phyloP scores from a whole-genome alignment of 2,888 invertebrate genomes.

The Eilema griseolum region DNA sequence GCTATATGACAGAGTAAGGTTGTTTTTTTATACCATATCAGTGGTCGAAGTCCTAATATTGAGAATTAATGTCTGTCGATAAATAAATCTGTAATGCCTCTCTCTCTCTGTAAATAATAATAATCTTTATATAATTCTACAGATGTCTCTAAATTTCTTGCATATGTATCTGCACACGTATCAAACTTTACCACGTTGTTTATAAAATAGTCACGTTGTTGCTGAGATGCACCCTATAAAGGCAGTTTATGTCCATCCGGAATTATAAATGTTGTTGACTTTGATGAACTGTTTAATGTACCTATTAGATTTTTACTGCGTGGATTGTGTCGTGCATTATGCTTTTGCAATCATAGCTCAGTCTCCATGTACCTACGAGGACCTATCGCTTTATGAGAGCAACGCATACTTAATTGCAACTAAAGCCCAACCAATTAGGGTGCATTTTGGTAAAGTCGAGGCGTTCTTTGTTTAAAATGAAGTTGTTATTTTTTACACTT shows the following conservation, averaged over 20 bases:
- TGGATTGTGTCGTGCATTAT: background rate
- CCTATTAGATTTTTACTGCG: background rate
- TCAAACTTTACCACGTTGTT: slow-evolving; percentile 53
- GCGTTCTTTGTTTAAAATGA: background rate
- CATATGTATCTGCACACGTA: slow-evolving; percentile 46
- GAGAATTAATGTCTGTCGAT: background rate
- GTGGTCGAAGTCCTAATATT: background rate
- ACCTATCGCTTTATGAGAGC: too few relatives aligned
- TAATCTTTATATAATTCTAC: background rate
- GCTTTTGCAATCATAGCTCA: background rate
- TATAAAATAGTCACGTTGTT: slow-evolving; percentile 63
- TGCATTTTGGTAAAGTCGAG: background rate
- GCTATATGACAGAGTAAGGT: background rate
- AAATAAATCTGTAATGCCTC: background rate
- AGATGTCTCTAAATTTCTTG: slow-evolving; percentile 3
- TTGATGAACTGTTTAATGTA: slow-evolving; percentile 7
- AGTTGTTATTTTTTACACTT: background rate
- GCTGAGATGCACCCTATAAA: slow-evolving; percentile 53
- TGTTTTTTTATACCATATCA: background rate
- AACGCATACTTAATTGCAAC: background rate
- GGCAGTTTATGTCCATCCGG: slow-evolving; percentile 29
- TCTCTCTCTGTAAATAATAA: background rate
- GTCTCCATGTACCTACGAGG: background rate
- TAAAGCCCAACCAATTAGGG: background rate
- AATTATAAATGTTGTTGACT: slow-evolving; percentile 34